These are phyloP conservation scores for Iguana delicatissima DNA, from an alignment of 2,797 vertebrate species.

Conservation along the genomic window DNA sequence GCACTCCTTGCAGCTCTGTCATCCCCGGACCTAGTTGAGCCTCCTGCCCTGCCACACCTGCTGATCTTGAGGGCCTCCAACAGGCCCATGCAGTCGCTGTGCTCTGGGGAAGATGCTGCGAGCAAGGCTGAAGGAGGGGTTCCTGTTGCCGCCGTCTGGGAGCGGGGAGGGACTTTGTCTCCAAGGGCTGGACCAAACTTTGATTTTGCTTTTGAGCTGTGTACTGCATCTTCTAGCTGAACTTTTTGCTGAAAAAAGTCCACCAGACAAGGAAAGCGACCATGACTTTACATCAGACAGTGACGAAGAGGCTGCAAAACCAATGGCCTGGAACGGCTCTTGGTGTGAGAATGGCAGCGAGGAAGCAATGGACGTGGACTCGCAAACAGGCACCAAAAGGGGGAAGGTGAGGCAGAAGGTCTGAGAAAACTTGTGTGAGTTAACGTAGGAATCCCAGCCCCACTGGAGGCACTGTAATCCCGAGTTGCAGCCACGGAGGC, in stretches of 20 bases:
- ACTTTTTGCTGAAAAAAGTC: slow-evolving; percentile 73
- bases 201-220: too few species aligned
- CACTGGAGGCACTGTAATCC: neutral
- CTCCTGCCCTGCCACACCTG: too few species aligned
- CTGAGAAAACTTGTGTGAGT: neutral
- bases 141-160: too few species aligned
- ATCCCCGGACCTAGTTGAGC: too few species aligned
- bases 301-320: neutral
- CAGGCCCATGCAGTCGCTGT: too few species aligned
- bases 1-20: too few species aligned
- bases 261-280: neutral
- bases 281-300: slow-evolving; percentile 29
- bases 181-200: too few species aligned
- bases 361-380: neutral
- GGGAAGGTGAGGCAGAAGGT: slow-evolving; percentile 69
- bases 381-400: slow-evolving; percentile 41
- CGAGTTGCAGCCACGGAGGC: neutral
- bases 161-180: too few species aligned
- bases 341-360: rapidly evolving
- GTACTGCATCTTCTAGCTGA: slow-evolving; percentile 62
- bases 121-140: too few species aligned
- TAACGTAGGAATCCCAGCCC: rapidly evolving
- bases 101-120: too few species aligned
- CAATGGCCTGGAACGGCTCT: rapidly evolving
- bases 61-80: too few species aligned